Conservation (phyloP, 2,113 vertebrate species). For the Aplodontia rufa region DNA sequence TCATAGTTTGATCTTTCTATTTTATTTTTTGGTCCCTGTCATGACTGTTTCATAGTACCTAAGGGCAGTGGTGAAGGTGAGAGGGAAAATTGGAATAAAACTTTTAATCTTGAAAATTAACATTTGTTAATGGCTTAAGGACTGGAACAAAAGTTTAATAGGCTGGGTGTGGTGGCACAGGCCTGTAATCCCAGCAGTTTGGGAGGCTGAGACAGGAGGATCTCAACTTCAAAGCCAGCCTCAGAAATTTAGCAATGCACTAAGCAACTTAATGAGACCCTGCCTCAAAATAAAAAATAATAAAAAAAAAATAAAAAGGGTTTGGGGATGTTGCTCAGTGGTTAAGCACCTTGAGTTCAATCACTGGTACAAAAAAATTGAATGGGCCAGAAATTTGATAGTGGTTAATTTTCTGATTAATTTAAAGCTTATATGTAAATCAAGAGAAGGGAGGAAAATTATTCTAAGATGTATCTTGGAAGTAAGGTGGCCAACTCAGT, state of each 20-base stretch:
- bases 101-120: constrained; percentile 29
- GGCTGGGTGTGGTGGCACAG: too few species aligned
- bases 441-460: constrained; percentile 35
- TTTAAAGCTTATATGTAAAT: constrained; percentile 46
- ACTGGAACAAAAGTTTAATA: background rate
- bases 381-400: background rate
- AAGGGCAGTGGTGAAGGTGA: background rate
- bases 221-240: too few species aligned
- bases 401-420: background rate
- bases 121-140: constrained; percentile 23
- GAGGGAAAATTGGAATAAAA: background rate
- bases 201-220: too few species aligned
- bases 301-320: too few species aligned
- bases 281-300: too few species aligned
- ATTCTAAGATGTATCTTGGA: background rate
- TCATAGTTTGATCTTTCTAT: background rate
- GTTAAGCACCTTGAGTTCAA: too few species aligned
- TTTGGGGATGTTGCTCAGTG: too few species aligned
- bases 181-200: too few species aligned
- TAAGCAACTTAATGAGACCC: too few species aligned
- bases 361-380: too few species aligned
- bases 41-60: background rate
- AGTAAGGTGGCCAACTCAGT: background rate
- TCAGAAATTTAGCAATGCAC: too few species aligned
- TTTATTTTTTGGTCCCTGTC: background rate